Evolutionary conservation across 2,113 vertebrate genomes (phyloP), one percentile per base, ranked within the genome.

Genomic region (Macquaria ambigua): DNA sequence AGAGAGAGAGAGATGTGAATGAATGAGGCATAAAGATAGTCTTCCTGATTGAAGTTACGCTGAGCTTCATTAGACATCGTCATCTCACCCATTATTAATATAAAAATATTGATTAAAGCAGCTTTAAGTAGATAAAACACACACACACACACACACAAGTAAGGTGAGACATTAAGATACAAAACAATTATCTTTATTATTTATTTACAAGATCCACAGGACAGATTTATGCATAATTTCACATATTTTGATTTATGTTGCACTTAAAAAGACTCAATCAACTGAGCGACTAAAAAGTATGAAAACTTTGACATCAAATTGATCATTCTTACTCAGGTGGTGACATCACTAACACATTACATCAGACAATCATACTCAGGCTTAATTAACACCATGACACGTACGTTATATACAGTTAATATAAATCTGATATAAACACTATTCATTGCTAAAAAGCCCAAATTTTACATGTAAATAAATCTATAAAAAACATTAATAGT

Each of bases 141-240:
- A 48, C 34, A 34, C 28, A 31, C 28, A 31, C 28, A 31, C 28
- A 31, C 43, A 46, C 15, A 46, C 3, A 46, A 43, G 21, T 55
- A 16, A 37, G 21, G 23, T 21, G 41, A 61, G 25, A 46, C n/a
- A 37, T 25, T 15, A 28, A 48, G 12, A 59, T 18, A 79, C 10
- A 70, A 63, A 63, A 41, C 7, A 53, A 31, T 23, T 1, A 31
- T 28, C 21, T 52, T 63, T 4, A 46, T 69, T 70, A 55, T 72
- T 25, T 55, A 79, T 84, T 75, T 80, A 70, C 46, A 62, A 66
- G 52, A 78, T 61, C 34, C 55, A 74, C 70, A 80, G 46, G 63
- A 39, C 15, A 74, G 4, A 12, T 21, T 67, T 43, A 14, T 46
- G 18, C 16, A 34, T 34, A 10, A 53, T 48, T 46, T 34, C 16